phyloP scores from a whole-genome alignment of 2,113 vertebrate species.

The Periophthalmodon schlosseri region DNA sequence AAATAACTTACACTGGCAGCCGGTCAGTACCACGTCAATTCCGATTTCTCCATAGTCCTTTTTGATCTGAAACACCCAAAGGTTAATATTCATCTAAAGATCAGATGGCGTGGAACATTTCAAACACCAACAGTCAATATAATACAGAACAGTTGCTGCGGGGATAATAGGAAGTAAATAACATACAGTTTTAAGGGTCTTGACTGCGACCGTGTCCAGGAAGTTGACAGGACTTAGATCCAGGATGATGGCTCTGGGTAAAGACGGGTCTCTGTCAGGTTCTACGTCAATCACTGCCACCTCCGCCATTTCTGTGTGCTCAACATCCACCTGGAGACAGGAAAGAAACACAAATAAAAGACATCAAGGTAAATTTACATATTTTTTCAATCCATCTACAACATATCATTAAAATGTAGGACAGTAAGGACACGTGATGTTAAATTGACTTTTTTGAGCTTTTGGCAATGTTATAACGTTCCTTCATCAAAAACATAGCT shows the following conservation, averaged over 20 bases:
- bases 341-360: neutral
- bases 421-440: no score
- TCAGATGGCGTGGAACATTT: neutral
- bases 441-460: no score
- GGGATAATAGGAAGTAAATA: neutral
- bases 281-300: conserved; percentile 54
- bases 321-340: conserved; percentile 21
- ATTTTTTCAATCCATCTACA: no score
- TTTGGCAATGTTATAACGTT: no score
- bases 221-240: conserved; percentile 89
- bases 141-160: neutral
- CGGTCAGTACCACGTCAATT: conserved; percentile 77
- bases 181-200: conserved; percentile 85
- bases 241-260: conserved; percentile 82
- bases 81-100: neutral
- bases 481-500: no score
- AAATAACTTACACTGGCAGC: conserved; percentile 77
- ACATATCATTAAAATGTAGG: no score
- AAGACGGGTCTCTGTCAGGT: conserved; percentile 64
- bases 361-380: no score
- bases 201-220: conserved; percentile 89
- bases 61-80: conserved; percentile 80
- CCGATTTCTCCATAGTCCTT: conserved; percentile 87
- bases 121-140: neutral
- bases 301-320: conserved; percentile 12